Evolutionary conservation across 2,113 vertebrate genomes (phyloP), one percentile per base, ranked within the genome.

Genomic region (Sarotherodon lohbergeri): DNA sequence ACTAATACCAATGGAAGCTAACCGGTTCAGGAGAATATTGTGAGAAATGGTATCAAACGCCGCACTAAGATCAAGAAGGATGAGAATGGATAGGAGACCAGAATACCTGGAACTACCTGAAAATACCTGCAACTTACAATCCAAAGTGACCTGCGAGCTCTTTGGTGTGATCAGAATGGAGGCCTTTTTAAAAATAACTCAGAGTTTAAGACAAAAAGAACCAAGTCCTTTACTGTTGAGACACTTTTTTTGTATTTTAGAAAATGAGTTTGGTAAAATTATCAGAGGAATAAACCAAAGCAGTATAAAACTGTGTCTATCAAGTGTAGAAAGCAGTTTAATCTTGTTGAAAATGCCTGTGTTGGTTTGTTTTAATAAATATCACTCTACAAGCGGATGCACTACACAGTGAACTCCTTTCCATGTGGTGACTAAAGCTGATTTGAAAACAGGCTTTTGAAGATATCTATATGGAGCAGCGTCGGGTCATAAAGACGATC

Each of bases 381-480:
- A 32, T 50, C 24, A 50, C 6, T 17, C 43, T 12, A 50, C 14
- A 29, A 17, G 24, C 16, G 0, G 16, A 48, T 50, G 27, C 27
- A 50, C 27, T 48, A 4, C 27, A 68, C 61, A 39, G 19, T 68
- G 61, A 68, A 68, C 61, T 59, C 14, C 4, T 68, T 39, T 68
- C 11, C 61, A 39, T 22, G 61, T 68, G 61, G 61, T 68, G 19
- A 68, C 34, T 39, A 68, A 22, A 22, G 14, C 29, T 10, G n/a
- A 9, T 43, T 5, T 88, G 24, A 83, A 27, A 16, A 50, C 92
- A 99, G 98, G 98, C 98, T 5, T 99, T 99, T 36, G 98, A 99
- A 92, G 98, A 99, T 93, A 97, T 99, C 89, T 97, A 99, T 89
- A 96, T 99, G 0, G 98, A 98, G 81, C 97, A 98, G 61, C 95